Evolutionary conservation across 2,797 vertebrate genomes (phyloP).

Genomic region (Phalanger gymnotis): DNA sequence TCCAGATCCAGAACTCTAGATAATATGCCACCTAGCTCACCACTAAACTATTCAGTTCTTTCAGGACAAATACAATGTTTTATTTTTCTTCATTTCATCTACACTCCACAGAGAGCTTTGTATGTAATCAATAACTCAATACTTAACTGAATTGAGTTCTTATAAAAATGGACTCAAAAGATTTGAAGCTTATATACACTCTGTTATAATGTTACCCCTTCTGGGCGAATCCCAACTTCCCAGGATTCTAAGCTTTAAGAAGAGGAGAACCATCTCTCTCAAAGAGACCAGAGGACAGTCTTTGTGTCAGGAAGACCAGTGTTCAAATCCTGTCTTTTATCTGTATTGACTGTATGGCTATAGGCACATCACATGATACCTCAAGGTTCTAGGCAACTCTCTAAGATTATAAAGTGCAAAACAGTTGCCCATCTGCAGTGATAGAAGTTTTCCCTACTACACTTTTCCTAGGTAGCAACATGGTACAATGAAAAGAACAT

Average conservation of each 20-base stretch:
- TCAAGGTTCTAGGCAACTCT: not conserved
- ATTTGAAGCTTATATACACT: not conserved
- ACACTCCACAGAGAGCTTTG: not conserved
- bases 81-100: not conserved
- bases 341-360: not conserved
- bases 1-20: not conserved
- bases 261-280: not conserved
- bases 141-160: not conserved
- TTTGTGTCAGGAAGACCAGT: not conserved
- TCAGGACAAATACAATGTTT: not conserved
- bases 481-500: not conserved
- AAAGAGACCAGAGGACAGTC: not conserved
- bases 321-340: not conserved
- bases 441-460: not conserved
- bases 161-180: not conserved
- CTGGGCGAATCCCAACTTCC: not conserved
- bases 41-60: not conserved
- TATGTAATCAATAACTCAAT: not conserved
- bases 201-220: not conserved
- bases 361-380: not conserved
- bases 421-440: not conserved
- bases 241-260: not conserved
- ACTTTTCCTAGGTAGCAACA: not conserved
- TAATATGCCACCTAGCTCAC: not conserved
- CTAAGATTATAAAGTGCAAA: not conserved